Conservation (phyloP, 2,888 invertebrate genomes). For the Unio pictorum region DNA sequence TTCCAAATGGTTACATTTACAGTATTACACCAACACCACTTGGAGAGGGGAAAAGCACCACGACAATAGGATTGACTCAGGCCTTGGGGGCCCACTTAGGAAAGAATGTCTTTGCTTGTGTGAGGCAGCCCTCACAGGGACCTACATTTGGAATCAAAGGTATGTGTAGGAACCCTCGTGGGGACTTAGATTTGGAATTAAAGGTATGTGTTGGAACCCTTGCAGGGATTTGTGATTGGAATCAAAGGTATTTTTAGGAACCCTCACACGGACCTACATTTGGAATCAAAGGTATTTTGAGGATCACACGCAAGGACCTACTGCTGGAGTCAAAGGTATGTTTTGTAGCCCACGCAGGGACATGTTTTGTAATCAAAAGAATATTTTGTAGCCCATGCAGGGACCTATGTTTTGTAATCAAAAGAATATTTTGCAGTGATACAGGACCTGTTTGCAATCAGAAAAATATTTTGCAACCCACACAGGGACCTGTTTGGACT, state of each 20-base stretch:
- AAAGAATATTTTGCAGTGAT: no score
- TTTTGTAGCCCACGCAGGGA: conserved; percentile 67
- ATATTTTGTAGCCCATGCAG: no score
- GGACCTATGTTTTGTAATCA: no score
- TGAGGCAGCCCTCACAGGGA: conserved; percentile 98
- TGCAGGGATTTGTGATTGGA: conserved; percentile 98
- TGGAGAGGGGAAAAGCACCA: conserved; percentile 99
- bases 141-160: conserved; percentile 99
- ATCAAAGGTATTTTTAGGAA: conserved; percentile 96
- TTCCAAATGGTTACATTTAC: conserved; percentile 15
- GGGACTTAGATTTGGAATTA: no score
- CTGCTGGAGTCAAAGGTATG: conserved; percentile 73
- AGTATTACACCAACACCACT: conserved; percentile 98
- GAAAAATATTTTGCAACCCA: no score
- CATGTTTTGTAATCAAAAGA: no score
- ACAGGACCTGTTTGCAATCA: no score
- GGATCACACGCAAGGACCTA: no score
- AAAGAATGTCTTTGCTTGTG: conserved; percentile 91
- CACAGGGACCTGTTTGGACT: no score
- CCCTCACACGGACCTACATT: conserved; percentile 99
- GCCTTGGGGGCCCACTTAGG: conserved; percentile 88
- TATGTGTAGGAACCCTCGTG: conserved; percentile 34
- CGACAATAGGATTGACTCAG: conserved; percentile 92
- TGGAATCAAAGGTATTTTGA: conserved; percentile 86
- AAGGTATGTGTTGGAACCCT: conserved; percentile 91